Evolutionary conservation across 2,113 vertebrate genomes (phyloP).

Genomic region (Sapajus apella): DNA sequence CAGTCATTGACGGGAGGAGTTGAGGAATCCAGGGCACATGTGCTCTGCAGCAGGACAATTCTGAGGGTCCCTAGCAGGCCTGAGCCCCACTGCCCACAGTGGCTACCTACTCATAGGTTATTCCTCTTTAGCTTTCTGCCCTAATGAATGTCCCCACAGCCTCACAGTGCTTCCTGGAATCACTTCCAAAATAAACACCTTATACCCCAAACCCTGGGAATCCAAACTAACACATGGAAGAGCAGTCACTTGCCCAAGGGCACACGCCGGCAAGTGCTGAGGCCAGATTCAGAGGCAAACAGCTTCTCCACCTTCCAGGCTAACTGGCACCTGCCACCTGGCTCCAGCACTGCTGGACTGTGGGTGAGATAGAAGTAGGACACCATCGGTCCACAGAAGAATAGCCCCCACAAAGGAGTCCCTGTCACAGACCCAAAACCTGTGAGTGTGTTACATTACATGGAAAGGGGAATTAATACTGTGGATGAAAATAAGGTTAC

Average conservation of each 20-base stretch:
- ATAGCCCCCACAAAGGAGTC: not conserved
- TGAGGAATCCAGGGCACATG: too few species aligned
- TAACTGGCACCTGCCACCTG: too few species aligned
- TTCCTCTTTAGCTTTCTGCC: not conserved
- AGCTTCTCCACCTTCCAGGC: fast-evolving
- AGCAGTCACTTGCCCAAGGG: fast-evolving
- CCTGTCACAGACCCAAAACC: too few species aligned
- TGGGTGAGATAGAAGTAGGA: not conserved
- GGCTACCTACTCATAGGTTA: fast-evolving
- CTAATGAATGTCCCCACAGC: not conserved
- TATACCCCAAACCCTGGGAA: not conserved
- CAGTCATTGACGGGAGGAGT: fast-evolving
- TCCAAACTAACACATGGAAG: not conserved
- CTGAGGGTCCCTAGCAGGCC: not conserved
- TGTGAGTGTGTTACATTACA: not conserved
- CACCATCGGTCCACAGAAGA: fast-evolving
- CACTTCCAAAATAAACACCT: not conserved
- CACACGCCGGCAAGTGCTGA: fast-evolving
- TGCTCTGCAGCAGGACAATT: too few species aligned
- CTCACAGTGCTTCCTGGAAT: not conserved
- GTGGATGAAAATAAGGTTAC: not conserved
- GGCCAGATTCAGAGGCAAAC: fast-evolving
- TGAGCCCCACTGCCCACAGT: not conserved
- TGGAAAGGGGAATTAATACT: not conserved
- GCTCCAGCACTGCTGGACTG: not conserved